phyloP scores from a whole-genome alignment of 2,113 vertebrate genomes.

The Sphyrna mokarran region DNA sequence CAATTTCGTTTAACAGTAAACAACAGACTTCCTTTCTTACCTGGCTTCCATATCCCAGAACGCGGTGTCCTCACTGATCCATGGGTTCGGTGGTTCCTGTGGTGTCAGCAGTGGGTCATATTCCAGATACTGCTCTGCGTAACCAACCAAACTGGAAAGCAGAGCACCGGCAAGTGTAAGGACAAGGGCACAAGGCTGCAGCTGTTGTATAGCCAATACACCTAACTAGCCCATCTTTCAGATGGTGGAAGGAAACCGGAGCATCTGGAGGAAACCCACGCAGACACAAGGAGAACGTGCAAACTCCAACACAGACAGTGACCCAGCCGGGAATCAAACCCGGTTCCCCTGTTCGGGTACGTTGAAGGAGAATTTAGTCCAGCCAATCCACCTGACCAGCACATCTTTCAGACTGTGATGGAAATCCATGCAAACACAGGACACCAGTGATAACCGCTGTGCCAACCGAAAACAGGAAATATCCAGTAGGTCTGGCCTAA shows the following conservation, averaged over 20 bases:
- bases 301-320: no score
- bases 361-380: no score
- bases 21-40: slow-evolving; percentile 51
- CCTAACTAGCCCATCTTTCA: no score
- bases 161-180: slow-evolving; percentile 26
- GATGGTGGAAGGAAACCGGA: no score
- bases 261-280: no score
- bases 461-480: neutral
- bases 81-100: slow-evolving; percentile 88
- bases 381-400: no score
- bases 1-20: neutral
- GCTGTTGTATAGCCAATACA: neutral
- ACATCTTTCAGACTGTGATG: no score
- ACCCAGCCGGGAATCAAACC: no score
- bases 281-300: no score
- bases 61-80: slow-evolving; percentile 78
- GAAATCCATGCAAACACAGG: no score
- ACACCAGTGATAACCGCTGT: no score
- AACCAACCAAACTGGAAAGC: slow-evolving; percentile 74
- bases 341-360: no score
- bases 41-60: slow-evolving; percentile 88
- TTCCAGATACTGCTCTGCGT: slow-evolving; percentile 85
- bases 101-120: slow-evolving; percentile 80
- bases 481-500: neutral
- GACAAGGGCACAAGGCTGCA: neutral